phyloP scores from a whole-genome alignment of 2,797 vertebrate genomes.

The Kryptopterus vitreolus region DNA sequence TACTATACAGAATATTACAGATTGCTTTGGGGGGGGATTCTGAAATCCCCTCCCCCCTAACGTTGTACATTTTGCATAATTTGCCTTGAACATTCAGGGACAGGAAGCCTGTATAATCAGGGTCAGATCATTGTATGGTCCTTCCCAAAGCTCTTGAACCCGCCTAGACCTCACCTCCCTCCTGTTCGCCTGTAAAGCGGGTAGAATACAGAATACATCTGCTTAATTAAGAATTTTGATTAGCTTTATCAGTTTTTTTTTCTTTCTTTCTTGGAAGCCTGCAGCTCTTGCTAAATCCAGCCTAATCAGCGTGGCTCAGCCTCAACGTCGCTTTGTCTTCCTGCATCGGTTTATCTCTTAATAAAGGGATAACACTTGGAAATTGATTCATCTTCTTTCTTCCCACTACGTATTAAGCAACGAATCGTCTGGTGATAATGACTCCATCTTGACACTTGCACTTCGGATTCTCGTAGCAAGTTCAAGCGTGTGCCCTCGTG shows the following conservation, averaged over 20 bases:
- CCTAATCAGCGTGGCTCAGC: constrained; percentile 49
- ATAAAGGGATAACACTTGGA: constrained; percentile 57
- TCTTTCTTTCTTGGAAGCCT: constrained; percentile 56
- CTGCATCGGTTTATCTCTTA: constrained; percentile 55
- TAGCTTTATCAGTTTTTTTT: constrained; percentile 60
- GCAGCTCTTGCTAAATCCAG: constrained; percentile 50
- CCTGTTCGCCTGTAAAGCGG: constrained; percentile 10
- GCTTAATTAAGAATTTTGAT: constrained; percentile 62
- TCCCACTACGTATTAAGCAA: constrained; percentile 61
- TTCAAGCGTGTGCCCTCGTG: constrained; percentile 56
- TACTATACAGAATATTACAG: neutral
- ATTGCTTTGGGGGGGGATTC: constrained; percentile 3
- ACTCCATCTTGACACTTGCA: constrained; percentile 51
- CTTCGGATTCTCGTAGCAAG: constrained; percentile 37
- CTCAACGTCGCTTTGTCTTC: constrained; percentile 44
- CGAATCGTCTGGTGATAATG: constrained; percentile 71
- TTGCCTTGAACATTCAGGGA: constrained; percentile 43
- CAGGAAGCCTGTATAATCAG: neutral
- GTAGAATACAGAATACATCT: constrained; percentile 24
- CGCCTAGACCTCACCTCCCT: neutral
- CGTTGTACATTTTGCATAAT: constrained; percentile 54
- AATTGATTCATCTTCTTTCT: constrained; percentile 62
- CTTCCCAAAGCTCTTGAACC: constrained; percentile 1
- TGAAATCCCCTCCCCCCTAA: constrained; percentile 25
- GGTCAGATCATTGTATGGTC: neutral